Evolutionary conservation across 2,888 invertebrate genomes (phyloP).

Genomic region (Serripes groenlandicus): DNA sequence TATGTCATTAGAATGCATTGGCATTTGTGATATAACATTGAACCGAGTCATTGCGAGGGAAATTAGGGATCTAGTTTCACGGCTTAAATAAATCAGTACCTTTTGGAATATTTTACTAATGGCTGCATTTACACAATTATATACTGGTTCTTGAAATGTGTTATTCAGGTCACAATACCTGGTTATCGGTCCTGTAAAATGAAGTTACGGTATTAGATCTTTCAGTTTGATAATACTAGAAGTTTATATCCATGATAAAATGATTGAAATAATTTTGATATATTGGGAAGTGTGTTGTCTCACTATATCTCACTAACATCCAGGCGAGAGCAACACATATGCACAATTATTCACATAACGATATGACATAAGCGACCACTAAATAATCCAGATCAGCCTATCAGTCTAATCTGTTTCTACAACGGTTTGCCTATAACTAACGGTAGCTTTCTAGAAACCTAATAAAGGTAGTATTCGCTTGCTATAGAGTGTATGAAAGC

Average conservation of each 20-base stretch:
- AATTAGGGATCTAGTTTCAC: too few relatives aligned
- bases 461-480: neutral
- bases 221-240: neutral
- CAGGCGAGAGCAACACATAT: neutral
- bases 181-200: neutral
- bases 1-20: too few relatives aligned
- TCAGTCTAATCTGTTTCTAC: neutral
- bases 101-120: too few relatives aligned
- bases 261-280: neutral
- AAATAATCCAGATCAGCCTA: neutral
- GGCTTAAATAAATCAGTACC: too few relatives aligned
- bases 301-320: neutral
- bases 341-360: neutral
- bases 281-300: neutral
- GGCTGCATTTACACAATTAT: too few relatives aligned
- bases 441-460: neutral
- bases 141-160: neutral
- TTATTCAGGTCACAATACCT: neutral
- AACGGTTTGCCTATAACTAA: neutral
- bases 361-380: neutral
- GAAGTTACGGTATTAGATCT: neutral
- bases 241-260: neutral
- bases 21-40: too few relatives aligned
- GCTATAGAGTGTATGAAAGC: neutral
- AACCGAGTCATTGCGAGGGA: too few relatives aligned